These are phyloP conservation scores for Caradrina kadenii DNA, from an alignment of 2,888 invertebrate species.

Conservation along the genomic window DNA sequence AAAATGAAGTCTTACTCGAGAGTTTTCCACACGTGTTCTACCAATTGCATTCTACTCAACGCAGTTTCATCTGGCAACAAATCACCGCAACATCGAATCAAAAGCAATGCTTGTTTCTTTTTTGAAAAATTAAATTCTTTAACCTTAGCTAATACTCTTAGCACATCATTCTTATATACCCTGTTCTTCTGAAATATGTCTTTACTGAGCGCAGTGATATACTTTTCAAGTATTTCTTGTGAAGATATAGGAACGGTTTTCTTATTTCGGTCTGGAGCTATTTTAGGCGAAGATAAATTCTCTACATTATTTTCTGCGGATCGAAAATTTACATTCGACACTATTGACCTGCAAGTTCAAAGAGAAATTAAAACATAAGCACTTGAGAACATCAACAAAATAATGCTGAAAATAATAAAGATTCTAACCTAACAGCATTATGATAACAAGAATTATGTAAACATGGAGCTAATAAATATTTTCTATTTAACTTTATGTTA, in stretches of 20 bases:
- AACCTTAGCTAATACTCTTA: conserved; percentile 78
- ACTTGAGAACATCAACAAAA: conserved; percentile 2
- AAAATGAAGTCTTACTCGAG: conserved; percentile 78
- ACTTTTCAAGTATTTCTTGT: conserved; percentile 82
- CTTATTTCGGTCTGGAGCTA: conserved; percentile 8
- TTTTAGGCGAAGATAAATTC: conserved; percentile 9
- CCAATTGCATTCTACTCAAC: conserved; percentile 84
- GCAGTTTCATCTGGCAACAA: conserved; percentile 88
- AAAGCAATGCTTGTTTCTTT: conserved; percentile 83
- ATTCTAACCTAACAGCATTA: conserved; percentile 68
- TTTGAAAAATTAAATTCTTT: conserved; percentile 82
- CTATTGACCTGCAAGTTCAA: conserved; percentile 42
- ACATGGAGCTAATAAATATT: conserved; percentile 52
- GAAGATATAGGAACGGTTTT: conserved; percentile 53
- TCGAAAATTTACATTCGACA: background rate
- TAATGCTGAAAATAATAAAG: conserved; percentile 3
- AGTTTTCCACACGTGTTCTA: conserved; percentile 89
- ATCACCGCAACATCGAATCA: conserved; percentile 91
- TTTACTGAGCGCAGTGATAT: conserved; percentile 79
- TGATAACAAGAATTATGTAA: conserved; percentile 51
- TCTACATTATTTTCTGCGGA: conserved; percentile 16
- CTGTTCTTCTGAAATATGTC: conserved; percentile 85
- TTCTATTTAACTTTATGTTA: conserved; percentile 62
- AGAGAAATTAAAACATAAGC: background rate
- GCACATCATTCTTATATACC: conserved; percentile 86